Base-by-base conservation (phyloP, 2,113 vertebrate species). In the Antechinus stuartii region DNA sequence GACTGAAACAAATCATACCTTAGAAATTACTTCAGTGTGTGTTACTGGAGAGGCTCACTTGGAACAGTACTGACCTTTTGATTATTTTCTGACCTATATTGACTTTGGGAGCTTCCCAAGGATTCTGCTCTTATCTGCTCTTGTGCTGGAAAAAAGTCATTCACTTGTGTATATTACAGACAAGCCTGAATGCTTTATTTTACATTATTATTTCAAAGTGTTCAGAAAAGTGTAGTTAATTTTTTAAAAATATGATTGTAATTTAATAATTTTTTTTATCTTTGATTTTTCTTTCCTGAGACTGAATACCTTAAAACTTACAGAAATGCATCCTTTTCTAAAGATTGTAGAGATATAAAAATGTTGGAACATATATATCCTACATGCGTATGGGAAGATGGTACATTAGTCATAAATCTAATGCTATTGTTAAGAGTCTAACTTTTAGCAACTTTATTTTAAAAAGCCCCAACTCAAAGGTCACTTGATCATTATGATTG, bases 121-220 rank as follows among this genome's bases (percentile, higher is more conserved):
- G 90, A 91, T 96, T 91, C 76, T 93, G 16, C 92, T 61, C 26
- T 54, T 96, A 95, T 96, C 68, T 84, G 9, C 54, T 54, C 55
- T 0, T 4, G 8, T 54, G 49, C 57, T 90, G 92, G 95, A 95
- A 94, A 96, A 97, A 95, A 50, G 30, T 96, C 93, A 93, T 94
- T 96, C 95, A 96, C 91, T 96, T 97, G 95, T 96, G 84, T 95
- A 92, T 94, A 54, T 92, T 26, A 95, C 90, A 91, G 53, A 90
- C 93, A 49, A 92, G 91, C 56, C 46, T 84, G 92, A n/a, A 53
- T 47, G n/a, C n/a, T 49, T 94, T 27, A 49, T 68, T n/a, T 93
- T 93, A 10, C 89, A 92, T 93, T 90, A 54, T 95, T 30, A 11
- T 93, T 96, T 96, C 56, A 91, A 89, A 84, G 53, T 93, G 30